Evolutionary conservation across 2,113 vertebrate genomes (phyloP).

Genomic region (Lycaon pictus): DNA sequence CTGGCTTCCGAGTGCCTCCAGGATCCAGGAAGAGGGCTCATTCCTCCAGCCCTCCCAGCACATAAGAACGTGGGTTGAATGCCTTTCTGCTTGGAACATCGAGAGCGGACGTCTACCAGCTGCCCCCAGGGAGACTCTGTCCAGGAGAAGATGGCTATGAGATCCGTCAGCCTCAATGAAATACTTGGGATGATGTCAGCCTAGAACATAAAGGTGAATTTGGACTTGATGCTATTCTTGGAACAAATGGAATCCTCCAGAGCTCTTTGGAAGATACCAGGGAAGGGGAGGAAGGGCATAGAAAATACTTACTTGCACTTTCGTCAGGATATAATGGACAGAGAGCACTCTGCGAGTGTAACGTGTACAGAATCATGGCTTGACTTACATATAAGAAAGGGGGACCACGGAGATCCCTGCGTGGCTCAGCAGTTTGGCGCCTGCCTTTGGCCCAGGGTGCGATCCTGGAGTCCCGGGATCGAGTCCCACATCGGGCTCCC

Average conservation of each 20-base stretch:
- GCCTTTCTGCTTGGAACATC: too few relatives aligned
- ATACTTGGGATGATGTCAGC: neutral
- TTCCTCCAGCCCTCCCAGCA: too few relatives aligned
- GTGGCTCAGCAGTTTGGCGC: neutral
- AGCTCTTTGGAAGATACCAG: neutral
- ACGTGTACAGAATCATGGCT: neutral
- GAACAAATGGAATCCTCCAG: neutral
- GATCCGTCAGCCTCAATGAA: neutral
- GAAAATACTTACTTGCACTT: neutral
- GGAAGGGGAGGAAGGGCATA: neutral
- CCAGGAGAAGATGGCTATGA: neutral
- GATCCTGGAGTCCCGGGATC: neutral
- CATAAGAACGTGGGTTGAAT: too few relatives aligned
- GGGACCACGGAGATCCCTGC: neutral
- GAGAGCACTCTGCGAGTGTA: neutral
- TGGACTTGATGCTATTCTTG: neutral
- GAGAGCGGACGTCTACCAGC: too few relatives aligned
- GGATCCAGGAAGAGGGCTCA: too few relatives aligned
- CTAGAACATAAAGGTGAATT: neutral
- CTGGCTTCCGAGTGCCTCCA: too few relatives aligned
- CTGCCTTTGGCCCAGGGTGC: neutral
- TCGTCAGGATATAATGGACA: neutral
- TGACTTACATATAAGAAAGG: neutral
- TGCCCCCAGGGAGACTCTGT: too few relatives aligned
- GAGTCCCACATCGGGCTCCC: rapidly evolving